phyloP scores from a whole-genome alignment of 2,888 invertebrate genomes.

The Phengaris arion region DNA sequence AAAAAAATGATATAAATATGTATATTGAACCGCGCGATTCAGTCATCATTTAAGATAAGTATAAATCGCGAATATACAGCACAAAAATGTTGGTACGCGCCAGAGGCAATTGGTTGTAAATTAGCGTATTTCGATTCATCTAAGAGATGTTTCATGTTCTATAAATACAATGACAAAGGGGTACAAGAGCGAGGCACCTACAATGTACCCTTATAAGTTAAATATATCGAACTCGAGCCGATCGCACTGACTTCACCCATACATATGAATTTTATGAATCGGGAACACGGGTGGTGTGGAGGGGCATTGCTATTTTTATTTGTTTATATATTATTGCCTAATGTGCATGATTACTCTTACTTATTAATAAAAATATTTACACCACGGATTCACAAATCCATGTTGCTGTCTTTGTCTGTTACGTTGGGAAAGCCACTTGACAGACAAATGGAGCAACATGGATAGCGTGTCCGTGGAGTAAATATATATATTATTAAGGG shows the following conservation, averaged over 20 bases:
- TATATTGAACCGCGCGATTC: background rate
- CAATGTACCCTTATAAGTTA: slow-evolving; percentile 68
- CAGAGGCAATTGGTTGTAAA: slow-evolving; percentile 40
- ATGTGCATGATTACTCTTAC: too few species aligned
- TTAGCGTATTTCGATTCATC: slow-evolving; percentile 50
- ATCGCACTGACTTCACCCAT: slow-evolving; percentile 65
- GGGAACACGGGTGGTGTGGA: slow-evolving; percentile 48
- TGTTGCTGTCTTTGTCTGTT: too few species aligned
- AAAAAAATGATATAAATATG: background rate
- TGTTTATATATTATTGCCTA: background rate
- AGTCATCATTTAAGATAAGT: slow-evolving; percentile 14
- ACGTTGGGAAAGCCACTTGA: too few species aligned
- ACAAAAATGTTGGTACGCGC: slow-evolving; percentile 35
- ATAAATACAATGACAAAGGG: slow-evolving; percentile 55
- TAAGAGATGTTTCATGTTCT: slow-evolving; percentile 40
- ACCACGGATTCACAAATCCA: too few species aligned
- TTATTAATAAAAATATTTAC: too few species aligned
- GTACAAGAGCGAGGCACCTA: slow-evolving; percentile 43
- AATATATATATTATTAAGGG: too few species aligned
- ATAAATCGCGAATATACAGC: background rate
- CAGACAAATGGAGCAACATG: too few species aligned
- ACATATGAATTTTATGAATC: slow-evolving; percentile 76
- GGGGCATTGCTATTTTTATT: slow-evolving; percentile 38
- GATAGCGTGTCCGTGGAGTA: too few species aligned
- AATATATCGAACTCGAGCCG: slow-evolving; percentile 63